Percentiles rank a stretch among this genome's conserved stretches.
phyloP scores from a whole-genome alignment of 30 jellyfish, hydroid and myxozoan species.

The Calvadosia cruxmelitensis region DNA sequence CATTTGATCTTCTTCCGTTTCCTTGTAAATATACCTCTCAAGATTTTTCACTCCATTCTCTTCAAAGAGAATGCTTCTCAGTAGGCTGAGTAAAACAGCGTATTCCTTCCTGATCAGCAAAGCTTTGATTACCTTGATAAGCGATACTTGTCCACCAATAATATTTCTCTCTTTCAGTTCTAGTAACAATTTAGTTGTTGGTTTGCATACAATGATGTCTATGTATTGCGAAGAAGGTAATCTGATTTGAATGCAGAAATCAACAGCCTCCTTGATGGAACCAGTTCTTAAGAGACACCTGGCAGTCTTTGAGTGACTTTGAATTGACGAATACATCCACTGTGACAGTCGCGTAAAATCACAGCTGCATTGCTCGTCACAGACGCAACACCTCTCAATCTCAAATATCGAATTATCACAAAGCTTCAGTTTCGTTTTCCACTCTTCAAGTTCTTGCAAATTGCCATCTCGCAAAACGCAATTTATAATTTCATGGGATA shows the following conservation, averaged over 20 bases:
- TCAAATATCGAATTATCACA: not conserved
- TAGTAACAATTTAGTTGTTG: not conserved
- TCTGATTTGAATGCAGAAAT: not conserved
- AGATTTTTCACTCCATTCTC: not conserved
- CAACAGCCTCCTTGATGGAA: not conserved
- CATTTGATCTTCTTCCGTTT: constrained; percentile 39
- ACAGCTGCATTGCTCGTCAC: not conserved
- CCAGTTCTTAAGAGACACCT: not conserved
- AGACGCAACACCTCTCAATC: not conserved
- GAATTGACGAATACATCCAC: not conserved
- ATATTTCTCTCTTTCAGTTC: constrained; percentile 3
- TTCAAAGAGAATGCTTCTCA: constrained; percentile 8
- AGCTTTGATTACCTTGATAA: constrained; percentile 22
- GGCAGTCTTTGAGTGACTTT: not conserved
- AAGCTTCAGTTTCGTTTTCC: not conserved
- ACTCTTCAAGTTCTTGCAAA: too few relatives aligned
- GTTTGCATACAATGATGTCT: not conserved
- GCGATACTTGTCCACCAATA: constrained; percentile 14
- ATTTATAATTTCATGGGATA: constrained; percentile 44
- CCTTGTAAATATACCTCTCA: constrained; percentile 23
- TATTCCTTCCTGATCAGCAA: constrained; percentile 1
- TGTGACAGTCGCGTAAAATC: not conserved
- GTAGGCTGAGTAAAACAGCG: constrained; percentile 4
- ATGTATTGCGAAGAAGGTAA: not conserved
- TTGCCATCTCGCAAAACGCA: constrained; percentile 25